Evolutionary conservation across 2,797 vertebrate species (phyloP).

Genomic region (Muscicapa comitata): DNA sequence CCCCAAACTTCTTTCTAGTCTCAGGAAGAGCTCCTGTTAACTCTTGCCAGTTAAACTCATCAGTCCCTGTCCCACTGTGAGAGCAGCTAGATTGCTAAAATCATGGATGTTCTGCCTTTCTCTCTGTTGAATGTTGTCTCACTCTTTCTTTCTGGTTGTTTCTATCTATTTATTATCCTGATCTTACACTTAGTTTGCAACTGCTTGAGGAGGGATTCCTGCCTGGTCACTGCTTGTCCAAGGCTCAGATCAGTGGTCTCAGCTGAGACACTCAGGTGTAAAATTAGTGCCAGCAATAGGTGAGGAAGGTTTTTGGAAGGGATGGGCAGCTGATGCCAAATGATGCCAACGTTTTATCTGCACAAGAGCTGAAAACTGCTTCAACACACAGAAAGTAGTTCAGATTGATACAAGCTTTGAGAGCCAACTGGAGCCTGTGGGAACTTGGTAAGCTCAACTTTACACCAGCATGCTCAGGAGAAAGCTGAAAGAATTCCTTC

Average conservation of each 20-base stretch:
- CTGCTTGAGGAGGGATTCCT: background rate
- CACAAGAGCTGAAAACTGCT: background rate
- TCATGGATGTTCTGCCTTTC: background rate
- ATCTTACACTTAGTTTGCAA: background rate
- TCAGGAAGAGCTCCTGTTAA: background rate
- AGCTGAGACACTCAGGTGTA: background rate
- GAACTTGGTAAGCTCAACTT: background rate
- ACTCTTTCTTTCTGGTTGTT: background rate
- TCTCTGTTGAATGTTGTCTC: background rate
- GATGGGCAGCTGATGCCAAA: background rate
- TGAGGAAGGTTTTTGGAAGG: background rate
- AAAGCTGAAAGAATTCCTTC: background rate
- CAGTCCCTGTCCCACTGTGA: background rate
- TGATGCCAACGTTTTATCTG: background rate
- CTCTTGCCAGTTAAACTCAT: background rate
- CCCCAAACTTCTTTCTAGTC: background rate
- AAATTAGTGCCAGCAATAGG: background rate
- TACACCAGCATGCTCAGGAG: rapidly evolving
- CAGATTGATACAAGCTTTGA: background rate
- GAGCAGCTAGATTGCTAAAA: background rate
- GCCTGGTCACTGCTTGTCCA: background rate
- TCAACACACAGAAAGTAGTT: background rate
- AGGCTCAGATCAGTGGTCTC: background rate
- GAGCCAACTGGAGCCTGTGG: background rate
- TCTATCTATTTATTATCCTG: background rate